Base-by-base conservation (phyloP, 2,113 vertebrate genomes). In the Sporophila hypoxantha region DNA sequence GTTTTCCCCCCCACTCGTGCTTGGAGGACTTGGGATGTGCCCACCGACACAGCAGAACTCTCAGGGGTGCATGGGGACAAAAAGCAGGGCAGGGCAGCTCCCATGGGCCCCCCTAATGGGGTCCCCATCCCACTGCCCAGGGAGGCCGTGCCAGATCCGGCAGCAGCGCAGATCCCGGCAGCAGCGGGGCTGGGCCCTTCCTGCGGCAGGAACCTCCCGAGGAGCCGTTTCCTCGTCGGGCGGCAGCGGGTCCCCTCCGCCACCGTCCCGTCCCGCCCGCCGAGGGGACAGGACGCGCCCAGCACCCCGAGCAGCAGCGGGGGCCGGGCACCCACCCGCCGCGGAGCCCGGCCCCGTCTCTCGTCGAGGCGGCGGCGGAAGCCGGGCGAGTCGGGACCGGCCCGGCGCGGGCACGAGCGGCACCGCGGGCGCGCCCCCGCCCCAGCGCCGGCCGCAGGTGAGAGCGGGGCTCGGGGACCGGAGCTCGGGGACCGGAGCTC, bases 131-230 rank as follows among this genome's bases (percentile, higher is more conserved):
- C 56, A 68, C 73, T 74, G 69, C 77, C 65, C 6, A 12, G 42
- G 26, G 65, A 74, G 69, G 87, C 90, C 14, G 2, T 55, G 77
- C 65, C 55, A 71, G 87, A 87, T 93, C 91, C 61, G 29, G 69
- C 56, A 42, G 78, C 75, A 17, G 74, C 50, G 12, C 70, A 49
- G 88, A 77, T 89, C 82, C 82, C 62, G 34, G 82, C 76, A 36
- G 89, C 69, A 10, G 20, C 14, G 73, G 92, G 91, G 94, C 89
- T 34, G 81, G 87, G 94, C 91, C 93, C 84, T 93, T 94, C 94
- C 94, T 92, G 93, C 74, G 1, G 90, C 93, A 91, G 94, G 94
- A 90, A 84, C 91, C 92, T 74, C 93, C 71, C 62, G 62, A 77
- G 64, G 90, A 93, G 84, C 42, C 70, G 79, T 64, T 93, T 94